Conservation (phyloP, 2,888 invertebrate species). For the Ariolimax columbianus region DNA sequence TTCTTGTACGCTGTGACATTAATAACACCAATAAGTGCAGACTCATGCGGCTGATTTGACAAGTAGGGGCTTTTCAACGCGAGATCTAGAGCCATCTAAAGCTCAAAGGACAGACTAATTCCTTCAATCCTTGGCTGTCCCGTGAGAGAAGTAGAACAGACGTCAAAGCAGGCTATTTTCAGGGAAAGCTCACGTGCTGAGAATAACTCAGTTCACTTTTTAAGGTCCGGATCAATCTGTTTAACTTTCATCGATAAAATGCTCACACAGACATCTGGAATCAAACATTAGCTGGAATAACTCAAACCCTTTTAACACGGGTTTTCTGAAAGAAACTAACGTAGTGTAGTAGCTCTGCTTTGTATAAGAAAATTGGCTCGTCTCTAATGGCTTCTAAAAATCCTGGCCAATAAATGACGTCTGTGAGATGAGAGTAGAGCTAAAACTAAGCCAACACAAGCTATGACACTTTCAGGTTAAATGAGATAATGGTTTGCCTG, state of each 20-base stretch:
- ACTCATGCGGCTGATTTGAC: background rate
- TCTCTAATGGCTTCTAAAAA: background rate
- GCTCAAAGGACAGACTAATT: slow-evolving; percentile 22
- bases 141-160: slow-evolving; percentile 12
- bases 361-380: background rate
- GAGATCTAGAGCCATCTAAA: background rate
- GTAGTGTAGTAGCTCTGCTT: background rate
- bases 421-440: background rate
- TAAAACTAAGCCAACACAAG: background rate
- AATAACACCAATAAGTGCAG: slow-evolving; percentile 8
- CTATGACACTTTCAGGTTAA: background rate
- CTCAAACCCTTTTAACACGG: slow-evolving; percentile 8
- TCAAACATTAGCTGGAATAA: slow-evolving; percentile 23
- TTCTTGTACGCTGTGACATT: background rate
- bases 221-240: slow-evolving; percentile 21
- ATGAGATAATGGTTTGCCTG: slow-evolving; percentile 2
- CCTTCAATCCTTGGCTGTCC: background rate
- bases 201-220: background rate
- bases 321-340: background rate
- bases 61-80: background rate
- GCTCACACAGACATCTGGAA: slow-evolving; percentile 21
- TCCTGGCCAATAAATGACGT: background rate
- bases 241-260: slow-evolving; percentile 15
- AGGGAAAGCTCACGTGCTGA: slow-evolving; percentile 29
- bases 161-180: slow-evolving; percentile 13